Evolutionary conservation across 2,113 vertebrate genomes (phyloP), one percentile per base, ranked within the genome.

Genomic region (Tringa solitaria): DNA sequence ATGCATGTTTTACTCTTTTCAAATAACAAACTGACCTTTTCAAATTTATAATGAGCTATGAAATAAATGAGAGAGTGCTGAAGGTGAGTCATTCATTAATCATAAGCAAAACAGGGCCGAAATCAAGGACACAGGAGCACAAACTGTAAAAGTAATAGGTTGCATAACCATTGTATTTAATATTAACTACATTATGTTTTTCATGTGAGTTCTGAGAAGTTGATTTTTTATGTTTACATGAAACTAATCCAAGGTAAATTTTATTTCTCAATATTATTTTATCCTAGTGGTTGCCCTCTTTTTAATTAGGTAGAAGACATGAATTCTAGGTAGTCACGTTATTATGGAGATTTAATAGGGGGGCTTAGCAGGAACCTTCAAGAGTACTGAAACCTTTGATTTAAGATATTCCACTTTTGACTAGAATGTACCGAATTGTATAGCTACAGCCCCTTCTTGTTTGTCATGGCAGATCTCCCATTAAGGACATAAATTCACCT

Each of bases 11-110:
- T 88, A 93, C 95, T 93, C 91, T 94, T 97, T 96, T 73, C 86
- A 96, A 76, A 89, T 86, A 61, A 24, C 7, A 67, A 75, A 65
- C 33, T 75, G 97, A 96, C 96, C 97, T 97, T 97, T 97, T 95
- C 97, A 98, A 98, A 98, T 98, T 98, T 98, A 98, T 98, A 98
- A 94, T 82, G 95, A 97, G 91, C 97, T 97, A 98, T 98, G 98
- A 98, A 98, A 98, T 98, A 97, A 97, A 98, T 98, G 98, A 98
- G 96, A 96, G 95, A 95, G 84, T 95, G 90, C 97, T 93, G 95
- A 96, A 97, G 97, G 98, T 97, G 93, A 98, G 97, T 98, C 94
- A 98, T 95, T 98, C 97, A 98, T 98, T 98, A 98, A 98, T 98
- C 98, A 98, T 96, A 97, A 96, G 79, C 90, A 97, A 98, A 98